Evolutionary conservation across 2,888 invertebrate species (phyloP).

Genomic region (Barypeithes pellucidus): DNA sequence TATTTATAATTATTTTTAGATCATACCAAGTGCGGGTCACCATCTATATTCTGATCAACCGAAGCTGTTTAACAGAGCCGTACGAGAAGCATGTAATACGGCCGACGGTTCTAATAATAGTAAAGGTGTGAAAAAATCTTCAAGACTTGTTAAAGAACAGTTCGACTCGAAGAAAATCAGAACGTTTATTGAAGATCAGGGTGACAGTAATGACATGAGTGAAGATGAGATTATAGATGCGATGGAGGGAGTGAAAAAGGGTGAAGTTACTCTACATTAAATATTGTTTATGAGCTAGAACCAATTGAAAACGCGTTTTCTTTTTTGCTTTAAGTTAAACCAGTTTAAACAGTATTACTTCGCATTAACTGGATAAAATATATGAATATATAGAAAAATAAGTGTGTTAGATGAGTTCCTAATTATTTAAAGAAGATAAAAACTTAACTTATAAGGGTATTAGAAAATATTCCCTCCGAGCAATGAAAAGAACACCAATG

Average conservation of each 20-base stretch:
- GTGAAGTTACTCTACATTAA: constrained; percentile 15
- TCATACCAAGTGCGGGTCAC: constrained; percentile 92
- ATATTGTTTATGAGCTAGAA: background rate
- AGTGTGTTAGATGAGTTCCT: too few species aligned
- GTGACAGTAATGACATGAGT: background rate
- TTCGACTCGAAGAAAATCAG: constrained; percentile 14
- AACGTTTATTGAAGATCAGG: constrained; percentile 18
- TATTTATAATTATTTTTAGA: constrained; percentile 70
- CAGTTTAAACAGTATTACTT: background rate
- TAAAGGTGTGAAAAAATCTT: background rate
- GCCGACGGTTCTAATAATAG: constrained; percentile 36
- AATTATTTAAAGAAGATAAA: too few species aligned
- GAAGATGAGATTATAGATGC: constrained; percentile 18
- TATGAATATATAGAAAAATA: background rate
- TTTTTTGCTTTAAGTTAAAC: background rate
- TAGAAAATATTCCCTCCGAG: too few species aligned
- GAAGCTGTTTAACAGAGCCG: constrained; percentile 87
- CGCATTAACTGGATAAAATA: background rate
- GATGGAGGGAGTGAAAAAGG: background rate
- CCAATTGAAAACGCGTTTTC: background rate
- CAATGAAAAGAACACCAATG: too few species aligned
- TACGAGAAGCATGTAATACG: constrained; percentile 65
- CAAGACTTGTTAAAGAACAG: constrained; percentile 5
- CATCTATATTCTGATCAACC: constrained; percentile 96
- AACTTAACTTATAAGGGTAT: too few species aligned